These are phyloP conservation scores for Regulus satrapa DNA, from an alignment of 2,113 vertebrate species.

Conservation along the genomic window DNA sequence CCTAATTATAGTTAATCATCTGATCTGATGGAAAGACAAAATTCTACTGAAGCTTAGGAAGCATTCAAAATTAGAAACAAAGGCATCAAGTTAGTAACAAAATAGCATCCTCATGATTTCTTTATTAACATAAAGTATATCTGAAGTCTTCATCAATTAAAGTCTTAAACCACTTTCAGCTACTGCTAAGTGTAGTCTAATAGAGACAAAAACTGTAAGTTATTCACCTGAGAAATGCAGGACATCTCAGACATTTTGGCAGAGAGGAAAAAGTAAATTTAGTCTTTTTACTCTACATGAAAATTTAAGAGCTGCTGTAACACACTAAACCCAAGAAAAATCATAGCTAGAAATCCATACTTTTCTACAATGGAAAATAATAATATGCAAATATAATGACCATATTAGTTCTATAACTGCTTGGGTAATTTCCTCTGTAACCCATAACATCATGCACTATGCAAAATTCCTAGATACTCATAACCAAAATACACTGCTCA, in stretches of 20 bases:
- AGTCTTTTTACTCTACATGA: neutral
- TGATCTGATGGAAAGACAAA: neutral
- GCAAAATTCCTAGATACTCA: neutral
- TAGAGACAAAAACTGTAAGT: neutral
- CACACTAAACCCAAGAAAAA: neutral
- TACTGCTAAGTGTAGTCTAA: neutral
- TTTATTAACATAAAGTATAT: neutral
- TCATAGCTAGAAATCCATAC: neutral
- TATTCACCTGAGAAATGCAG: neutral
- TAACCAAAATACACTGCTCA: neutral
- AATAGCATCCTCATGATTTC: neutral
- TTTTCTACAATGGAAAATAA: neutral
- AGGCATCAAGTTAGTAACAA: neutral
- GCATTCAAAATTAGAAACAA: neutral
- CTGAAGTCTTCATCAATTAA: neutral
- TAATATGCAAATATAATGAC: neutral
- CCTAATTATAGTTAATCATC: neutral
- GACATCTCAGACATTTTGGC: neutral
- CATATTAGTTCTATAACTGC: neutral
- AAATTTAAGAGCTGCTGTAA: neutral
- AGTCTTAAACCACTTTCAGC: neutral
- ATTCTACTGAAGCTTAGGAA: neutral
- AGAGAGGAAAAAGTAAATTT: neutral
- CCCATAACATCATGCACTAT: neutral
- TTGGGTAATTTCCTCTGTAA: neutral